Percentiles rank a stretch among this genome's conserved stretches.
Evolutionary conservation across 2,888 invertebrate genomes (phyloP).

Genomic region (Achlya flavicornis): DNA sequence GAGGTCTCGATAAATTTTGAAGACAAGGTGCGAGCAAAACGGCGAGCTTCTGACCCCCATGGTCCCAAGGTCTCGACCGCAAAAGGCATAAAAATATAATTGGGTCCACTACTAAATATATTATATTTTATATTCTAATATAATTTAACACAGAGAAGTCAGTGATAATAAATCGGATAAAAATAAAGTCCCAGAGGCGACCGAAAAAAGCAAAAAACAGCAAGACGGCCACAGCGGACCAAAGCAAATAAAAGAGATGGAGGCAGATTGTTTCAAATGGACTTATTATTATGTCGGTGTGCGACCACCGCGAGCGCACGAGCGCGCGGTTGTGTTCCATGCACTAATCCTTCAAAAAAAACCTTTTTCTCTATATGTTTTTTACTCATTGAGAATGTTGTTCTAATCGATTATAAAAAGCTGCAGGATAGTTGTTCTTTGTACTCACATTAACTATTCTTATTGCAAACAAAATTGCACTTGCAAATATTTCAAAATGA

Average conservation of each 20-base stretch:
- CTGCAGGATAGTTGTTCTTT: neutral
- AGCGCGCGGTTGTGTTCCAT: constrained; percentile 4
- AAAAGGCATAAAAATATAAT: too few relatives aligned
- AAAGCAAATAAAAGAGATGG: constrained; percentile 57
- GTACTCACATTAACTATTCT: too few relatives aligned
- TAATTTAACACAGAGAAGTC: constrained; percentile 23
- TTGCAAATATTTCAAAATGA: too few relatives aligned
- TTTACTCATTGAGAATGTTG: neutral
- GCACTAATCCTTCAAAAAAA: constrained; percentile 6
- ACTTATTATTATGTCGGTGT: constrained; percentile 63
- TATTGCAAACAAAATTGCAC: too few relatives aligned
- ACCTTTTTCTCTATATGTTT: neutral
- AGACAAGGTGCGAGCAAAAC: too few relatives aligned
- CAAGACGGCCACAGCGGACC: constrained; percentile 47
- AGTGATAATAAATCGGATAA: constrained; percentile 32
- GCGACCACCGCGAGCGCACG: constrained; percentile 57
- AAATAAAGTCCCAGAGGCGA: constrained; percentile 45
- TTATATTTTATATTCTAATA: constrained; percentile 15
- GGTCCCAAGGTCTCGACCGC: too few relatives aligned
- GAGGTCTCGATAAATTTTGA: too few relatives aligned
- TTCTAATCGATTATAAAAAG: neutral
- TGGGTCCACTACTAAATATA: too few relatives aligned
- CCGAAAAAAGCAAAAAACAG: constrained; percentile 46
- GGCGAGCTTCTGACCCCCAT: too few relatives aligned
- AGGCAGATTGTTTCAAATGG: constrained; percentile 67